Evolutionary conservation across 2,113 vertebrate species (phyloP), one percentile per base, ranked within the genome.

Genomic region (Bostrychus sinensis): DNA sequence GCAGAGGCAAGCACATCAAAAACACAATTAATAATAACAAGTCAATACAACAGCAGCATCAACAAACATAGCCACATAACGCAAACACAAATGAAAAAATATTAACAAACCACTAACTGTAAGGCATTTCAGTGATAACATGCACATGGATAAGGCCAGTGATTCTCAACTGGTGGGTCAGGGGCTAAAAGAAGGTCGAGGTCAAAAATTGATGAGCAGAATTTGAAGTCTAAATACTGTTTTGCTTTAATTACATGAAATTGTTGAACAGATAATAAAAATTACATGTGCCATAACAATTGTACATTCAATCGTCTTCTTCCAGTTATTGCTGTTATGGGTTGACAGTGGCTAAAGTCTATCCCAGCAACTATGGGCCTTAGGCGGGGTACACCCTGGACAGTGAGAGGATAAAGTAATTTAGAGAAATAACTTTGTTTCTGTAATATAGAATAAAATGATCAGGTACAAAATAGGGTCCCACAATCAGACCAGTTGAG

Each of bases 111-210:
- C n/a, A n/a, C n/a, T 0, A 2, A 32, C 57, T 64, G 72, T 77
- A 84, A 87, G 82, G 87, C 79, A 56, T 86, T 20, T 51, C n/a
- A 82, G 60, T 71, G 59, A 74, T 73, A 77, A 82, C 67, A 51
- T 78, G 72, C 70, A 45, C 39, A 62, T 14, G 50, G 46, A 51
- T 58, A 1, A 28, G 37, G 17, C 23, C 32, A n/a, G 22, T 25
- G 45, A 22, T 48, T 48, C 45, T 48, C 12, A 25, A 48, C 45
- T 48, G 12, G 45, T 25, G 22, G 11, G 22, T 25, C 14, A n/a
- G 45, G 45, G 43, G 6, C 17, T 8, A 14, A 14, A 20, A 14
- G 2, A 14, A 5, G 19, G 43, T 7, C 9, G 7, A 25, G 0
- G 4, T 9, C 11, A n/a, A 48, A 48, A 22, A 14, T 25, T 13